Evolutionary conservation across 2,113 vertebrate species (phyloP), one percentile per base, ranked within the genome.

Genomic region (Copsychus sechellarum): DNA sequence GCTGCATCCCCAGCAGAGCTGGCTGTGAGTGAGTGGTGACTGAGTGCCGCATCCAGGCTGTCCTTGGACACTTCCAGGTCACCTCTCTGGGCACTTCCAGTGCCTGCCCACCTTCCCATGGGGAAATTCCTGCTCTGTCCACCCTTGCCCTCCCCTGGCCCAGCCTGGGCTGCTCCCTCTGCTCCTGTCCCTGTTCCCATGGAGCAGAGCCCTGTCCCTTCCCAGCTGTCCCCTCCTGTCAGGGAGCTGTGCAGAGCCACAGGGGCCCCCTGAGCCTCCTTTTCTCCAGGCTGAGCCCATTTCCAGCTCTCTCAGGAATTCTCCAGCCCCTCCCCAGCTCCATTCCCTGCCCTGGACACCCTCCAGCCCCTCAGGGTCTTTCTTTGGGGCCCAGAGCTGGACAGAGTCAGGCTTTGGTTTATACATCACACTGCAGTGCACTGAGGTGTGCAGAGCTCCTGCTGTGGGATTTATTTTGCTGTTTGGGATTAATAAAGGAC

Each of bases 121-220:
- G 1, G 31, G 60, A 31, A 66, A 21, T 50, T 66, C 34, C 51
- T 66, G 0, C 31, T 66, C 0, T 50, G 34, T 0, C 34, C 29
- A n/a, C 0, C 8, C 51, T 24, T n/a, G 4, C 61, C 61, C 28
- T 66, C 5, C 65, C 53, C 65, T 65, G n/a, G 58, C 48, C 28
- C 58, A 47, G 26, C 28, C 40, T 65, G 81, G 40, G 42, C 42
- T 0, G 2, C 48, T 85, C 24, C 69, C 50, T 56, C 50, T 65
- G 0, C 14, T 65, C 58, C 58, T 64, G 48, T 54, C 58, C 58
- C 60, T 65, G 69, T 64, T 12, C 58, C 81, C n/a, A n/a, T 34
- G 8, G 5, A 54, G 38, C 38, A 64, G 0, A 47, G 7, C 56
- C 56, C 1, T 0, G 31, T 66, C 50, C 50, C 42, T n/a, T n/a